These are phyloP conservation scores for Philopedon plagiatum DNA, from an alignment of 2,888 invertebrate genomes.

Conservation along the genomic window DNA sequence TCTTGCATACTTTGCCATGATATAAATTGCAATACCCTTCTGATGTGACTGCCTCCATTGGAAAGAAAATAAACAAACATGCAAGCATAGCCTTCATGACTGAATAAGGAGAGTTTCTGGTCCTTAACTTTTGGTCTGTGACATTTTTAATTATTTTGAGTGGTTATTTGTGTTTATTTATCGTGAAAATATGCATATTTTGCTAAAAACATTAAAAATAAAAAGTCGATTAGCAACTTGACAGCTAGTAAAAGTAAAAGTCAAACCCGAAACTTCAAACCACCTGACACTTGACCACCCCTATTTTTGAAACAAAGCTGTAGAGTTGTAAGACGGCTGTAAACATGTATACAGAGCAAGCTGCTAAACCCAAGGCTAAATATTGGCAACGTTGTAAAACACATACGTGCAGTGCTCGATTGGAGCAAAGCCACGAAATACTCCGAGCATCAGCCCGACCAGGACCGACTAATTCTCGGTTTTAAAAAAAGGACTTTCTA, in stretches of 20 bases:
- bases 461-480: too few relatives aligned
- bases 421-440: too few relatives aligned
- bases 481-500: too few relatives aligned
- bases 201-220: neutral
- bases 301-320: neutral
- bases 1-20: conserved; percentile 78
- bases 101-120: neutral
- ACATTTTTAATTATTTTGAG: neutral
- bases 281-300: neutral
- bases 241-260: neutral
- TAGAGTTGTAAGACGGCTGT: neutral
- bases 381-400: too few relatives aligned
- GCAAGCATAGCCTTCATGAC: conserved; percentile 33
- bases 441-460: too few relatives aligned
- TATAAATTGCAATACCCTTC: conserved; percentile 88
- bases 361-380: too few relatives aligned
- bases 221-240: neutral
- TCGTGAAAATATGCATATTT: neutral
- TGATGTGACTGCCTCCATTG: conserved; percentile 27
- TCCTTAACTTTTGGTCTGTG: neutral
- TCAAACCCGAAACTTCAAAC: too few relatives aligned
- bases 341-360: too few relatives aligned
- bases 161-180: neutral
- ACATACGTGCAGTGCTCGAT: too few relatives aligned
- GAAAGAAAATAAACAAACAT: conserved; percentile 16